These are phyloP conservation scores for Nothobranchius furzeri DNA, from an alignment of 2,113 vertebrate genomes.

Conservation along the genomic window DNA sequence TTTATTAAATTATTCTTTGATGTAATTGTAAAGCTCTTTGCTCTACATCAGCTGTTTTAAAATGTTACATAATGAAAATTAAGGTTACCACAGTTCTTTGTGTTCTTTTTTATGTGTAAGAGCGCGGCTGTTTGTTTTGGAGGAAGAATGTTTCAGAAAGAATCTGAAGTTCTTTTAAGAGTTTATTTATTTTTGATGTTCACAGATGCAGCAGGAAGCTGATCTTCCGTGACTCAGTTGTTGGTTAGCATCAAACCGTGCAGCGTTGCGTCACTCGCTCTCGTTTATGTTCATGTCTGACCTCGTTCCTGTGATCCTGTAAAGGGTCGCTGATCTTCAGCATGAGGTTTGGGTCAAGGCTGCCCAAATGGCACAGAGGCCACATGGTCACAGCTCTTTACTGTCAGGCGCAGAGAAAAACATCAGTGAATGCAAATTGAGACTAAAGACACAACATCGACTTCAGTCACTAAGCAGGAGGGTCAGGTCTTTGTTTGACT, in stretches of 20 bases:
- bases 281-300: slow-evolving; percentile 24
- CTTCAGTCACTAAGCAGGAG: no score
- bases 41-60: no score
- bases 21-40: no score
- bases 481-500: no score
- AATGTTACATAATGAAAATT: no score
- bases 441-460: neutral
- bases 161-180: neutral
- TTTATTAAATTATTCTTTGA: no score
- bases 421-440: neutral
- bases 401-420: neutral
- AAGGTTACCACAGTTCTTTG: no score
- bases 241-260: slow-evolving; percentile 21
- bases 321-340: neutral
- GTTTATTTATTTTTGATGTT: neutral
- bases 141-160: no score
- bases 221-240: neutral
- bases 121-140: no score
- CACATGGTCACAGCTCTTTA: neutral
- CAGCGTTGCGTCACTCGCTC: neutral
- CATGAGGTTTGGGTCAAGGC: neutral
- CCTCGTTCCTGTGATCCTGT: slow-evolving; percentile 15
- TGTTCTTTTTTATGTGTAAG: no score
- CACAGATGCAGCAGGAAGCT: neutral
- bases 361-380: neutral